Conservation (phyloP, 2,113 vertebrate genomes). For the Coptodon bakossiorum region DNA sequence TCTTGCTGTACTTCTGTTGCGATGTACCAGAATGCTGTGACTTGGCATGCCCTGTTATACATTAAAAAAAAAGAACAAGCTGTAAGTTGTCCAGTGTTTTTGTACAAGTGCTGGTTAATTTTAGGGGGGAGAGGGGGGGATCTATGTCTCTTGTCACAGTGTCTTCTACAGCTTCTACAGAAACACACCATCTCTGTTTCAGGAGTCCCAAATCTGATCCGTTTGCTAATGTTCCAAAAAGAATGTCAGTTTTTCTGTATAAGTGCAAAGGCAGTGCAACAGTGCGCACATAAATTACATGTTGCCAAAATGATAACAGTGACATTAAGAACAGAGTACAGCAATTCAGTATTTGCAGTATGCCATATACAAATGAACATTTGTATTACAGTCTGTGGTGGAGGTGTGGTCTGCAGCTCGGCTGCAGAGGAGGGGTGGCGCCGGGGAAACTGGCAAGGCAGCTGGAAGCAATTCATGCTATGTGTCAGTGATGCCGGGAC, state of each 20-base stretch:
- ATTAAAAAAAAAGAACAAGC: slow-evolving; percentile 15
- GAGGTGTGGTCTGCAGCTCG: neutral
- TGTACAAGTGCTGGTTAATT: neutral
- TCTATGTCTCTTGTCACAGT: neutral
- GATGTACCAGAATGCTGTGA: slow-evolving; percentile 60
- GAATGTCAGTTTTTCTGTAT: neutral
- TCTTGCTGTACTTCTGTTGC: slow-evolving; percentile 58
- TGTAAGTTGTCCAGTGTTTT: slow-evolving; percentile 1
- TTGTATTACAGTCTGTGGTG: neutral
- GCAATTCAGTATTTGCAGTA: neutral
- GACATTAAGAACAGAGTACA: neutral
- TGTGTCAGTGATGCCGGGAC: neutral
- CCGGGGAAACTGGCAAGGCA: neutral
- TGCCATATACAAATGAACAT: neutral
- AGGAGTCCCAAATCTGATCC: neutral
- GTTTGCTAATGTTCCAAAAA: neutral
- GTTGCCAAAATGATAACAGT: neutral
- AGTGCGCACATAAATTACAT: neutral
- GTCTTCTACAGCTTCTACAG: neutral
- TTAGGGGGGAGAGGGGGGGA: neutral
- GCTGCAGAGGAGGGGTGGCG: neutral
- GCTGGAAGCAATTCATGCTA: neutral
- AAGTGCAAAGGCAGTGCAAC: neutral
- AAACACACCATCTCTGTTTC: neutral
- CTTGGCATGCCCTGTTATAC: slow-evolving; percentile 54